phyloP scores from a whole-genome alignment of 2,888 invertebrate genomes.

The Adineta ricciae region DNA sequence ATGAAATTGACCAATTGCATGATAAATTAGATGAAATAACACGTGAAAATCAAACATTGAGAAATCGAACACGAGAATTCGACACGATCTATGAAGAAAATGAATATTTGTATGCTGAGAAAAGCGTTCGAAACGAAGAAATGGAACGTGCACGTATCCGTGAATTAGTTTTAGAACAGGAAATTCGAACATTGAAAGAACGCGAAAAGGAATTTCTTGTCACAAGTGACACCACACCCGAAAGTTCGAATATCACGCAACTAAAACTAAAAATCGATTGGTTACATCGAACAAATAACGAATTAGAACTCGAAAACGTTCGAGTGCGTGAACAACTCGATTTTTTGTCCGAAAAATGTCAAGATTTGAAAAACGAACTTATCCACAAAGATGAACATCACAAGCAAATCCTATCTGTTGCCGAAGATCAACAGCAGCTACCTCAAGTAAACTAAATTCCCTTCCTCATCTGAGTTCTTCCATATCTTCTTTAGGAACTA shows the following conservation, averaged over 20 bases:
- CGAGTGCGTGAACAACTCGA: neutral
- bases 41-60: conserved; percentile 10
- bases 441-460: neutral
- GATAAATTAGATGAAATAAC: conserved; percentile 16
- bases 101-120: conserved; percentile 1
- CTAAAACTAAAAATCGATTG: conserved; percentile 17
- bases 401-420: neutral
- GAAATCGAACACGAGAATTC: neutral
- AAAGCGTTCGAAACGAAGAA: neutral
- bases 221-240: neutral
- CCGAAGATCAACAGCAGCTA: neutral
- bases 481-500: neutral
- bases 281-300: neutral
- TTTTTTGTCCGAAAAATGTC: neutral
- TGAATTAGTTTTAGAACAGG: neutral
- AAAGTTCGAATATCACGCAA: neutral
- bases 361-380: neutral
- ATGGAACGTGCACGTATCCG: neutral
- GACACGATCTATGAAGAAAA: conserved; percentile 21
- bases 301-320: neutral
- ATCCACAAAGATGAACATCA: neutral
- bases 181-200: neutral
- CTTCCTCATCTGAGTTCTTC: neutral
- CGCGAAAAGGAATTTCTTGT: neutral
- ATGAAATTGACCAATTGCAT: conserved; percentile 6